These are phyloP conservation scores for Esperia sulphurella DNA, from an alignment of 2,888 invertebrate species.

Conservation along the genomic window DNA sequence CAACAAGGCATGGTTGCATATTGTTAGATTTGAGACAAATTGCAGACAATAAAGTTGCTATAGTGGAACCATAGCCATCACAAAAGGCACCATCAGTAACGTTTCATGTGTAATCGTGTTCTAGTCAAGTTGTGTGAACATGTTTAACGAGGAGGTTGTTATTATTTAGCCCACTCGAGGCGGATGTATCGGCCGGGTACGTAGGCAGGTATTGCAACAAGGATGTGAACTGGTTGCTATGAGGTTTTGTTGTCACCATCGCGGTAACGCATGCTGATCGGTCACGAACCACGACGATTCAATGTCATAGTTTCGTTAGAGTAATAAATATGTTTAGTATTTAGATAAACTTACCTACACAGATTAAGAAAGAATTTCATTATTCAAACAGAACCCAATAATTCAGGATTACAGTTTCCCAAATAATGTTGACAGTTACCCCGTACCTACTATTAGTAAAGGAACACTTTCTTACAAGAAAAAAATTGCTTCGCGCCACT, in stretches of 20 bases:
- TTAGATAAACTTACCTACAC: too few relatives aligned
- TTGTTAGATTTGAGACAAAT: too few relatives aligned
- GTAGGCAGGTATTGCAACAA: constrained; percentile 29
- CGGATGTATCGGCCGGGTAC: constrained; percentile 28
- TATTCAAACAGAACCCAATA: too few relatives aligned
- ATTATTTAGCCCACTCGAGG: constrained; percentile 10
- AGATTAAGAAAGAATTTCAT: too few relatives aligned
- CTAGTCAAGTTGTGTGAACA: background rate
- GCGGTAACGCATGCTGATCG: constrained; percentile 32
- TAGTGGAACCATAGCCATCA: background rate
- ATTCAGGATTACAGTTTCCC: too few relatives aligned
- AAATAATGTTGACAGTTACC: too few relatives aligned
- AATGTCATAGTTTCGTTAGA: background rate
- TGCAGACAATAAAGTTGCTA: too few relatives aligned
- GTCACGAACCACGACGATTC: constrained; percentile 41
- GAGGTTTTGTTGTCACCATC: constrained; percentile 39
- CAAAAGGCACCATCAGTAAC: background rate
- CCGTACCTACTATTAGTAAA: too few relatives aligned
- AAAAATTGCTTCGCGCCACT: too few relatives aligned
- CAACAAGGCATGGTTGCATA: too few relatives aligned
- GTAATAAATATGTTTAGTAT: too few relatives aligned
- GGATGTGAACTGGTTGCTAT: constrained; percentile 45
- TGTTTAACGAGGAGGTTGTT: constrained; percentile 6
- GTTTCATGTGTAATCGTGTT: background rate
- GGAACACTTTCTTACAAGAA: too few relatives aligned